Conservation (phyloP, 2,888 invertebrate genomes). For the Orgyia antiqua region DNA sequence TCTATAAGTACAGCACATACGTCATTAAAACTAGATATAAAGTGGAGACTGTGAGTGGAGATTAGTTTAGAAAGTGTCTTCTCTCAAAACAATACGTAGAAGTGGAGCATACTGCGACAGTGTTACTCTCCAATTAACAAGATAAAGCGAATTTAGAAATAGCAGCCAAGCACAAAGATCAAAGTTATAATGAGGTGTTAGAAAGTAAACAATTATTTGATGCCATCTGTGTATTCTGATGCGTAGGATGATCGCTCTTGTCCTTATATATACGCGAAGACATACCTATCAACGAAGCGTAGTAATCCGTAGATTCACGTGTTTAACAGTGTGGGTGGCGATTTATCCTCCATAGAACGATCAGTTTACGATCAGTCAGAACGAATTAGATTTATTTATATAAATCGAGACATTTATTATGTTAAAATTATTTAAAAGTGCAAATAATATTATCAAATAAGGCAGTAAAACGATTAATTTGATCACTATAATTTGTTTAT, state of each 20-base stretch:
- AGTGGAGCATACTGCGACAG: constrained; percentile 47
- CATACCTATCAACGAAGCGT: not conserved
- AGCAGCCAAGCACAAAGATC: constrained; percentile 36
- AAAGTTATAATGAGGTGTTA: constrained; percentile 36
- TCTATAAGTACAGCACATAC: constrained; percentile 38
- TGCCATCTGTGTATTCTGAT: constrained; percentile 27
- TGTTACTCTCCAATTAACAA: constrained; percentile 52
- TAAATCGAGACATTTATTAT: constrained; percentile 8
- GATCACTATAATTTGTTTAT: constrained; percentile 8
- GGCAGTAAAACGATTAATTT: constrained; percentile 12
- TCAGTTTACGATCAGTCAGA: too few relatives aligned
- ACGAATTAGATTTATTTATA: constrained; percentile 11
- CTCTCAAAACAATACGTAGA: constrained; percentile 55
- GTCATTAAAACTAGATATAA: constrained; percentile 55
- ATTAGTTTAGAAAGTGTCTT: constrained; percentile 69
- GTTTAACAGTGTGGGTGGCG: constrained; percentile 15
- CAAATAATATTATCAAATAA: constrained; percentile 2
- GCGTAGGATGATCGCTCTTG: constrained; percentile 22
- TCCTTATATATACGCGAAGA: constrained; percentile 4
- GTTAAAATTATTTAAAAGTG: constrained; percentile 12
- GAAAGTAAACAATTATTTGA: constrained; percentile 43
- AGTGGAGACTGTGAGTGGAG: too few relatives aligned
- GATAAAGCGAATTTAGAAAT: constrained; percentile 45
- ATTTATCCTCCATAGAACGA: constrained; percentile 18
- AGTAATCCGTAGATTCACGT: constrained; percentile 12